A percentile compares a stretch with the other conserved stretches of the same genome.
Conservation (phyloP, 2,113 vertebrate genomes). For the Suricata suricatta region DNA sequence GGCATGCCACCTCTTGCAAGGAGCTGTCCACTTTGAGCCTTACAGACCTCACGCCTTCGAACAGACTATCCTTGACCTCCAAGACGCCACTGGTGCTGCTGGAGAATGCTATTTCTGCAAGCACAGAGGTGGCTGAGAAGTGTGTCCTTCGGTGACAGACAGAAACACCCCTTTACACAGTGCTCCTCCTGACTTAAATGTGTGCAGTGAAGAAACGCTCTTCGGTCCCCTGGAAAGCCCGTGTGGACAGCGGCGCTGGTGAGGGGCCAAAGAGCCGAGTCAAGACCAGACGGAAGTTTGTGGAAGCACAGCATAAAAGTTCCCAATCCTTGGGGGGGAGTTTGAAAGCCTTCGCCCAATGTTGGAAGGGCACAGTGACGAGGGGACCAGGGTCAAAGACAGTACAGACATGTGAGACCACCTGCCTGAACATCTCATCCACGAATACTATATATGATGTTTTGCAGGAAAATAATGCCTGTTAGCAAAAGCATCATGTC, state of each 20-base stretch:
- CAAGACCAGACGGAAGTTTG: neutral
- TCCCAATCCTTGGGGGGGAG: rapidly evolving
- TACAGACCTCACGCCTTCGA: rapidly evolving
- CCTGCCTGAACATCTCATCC: neutral
- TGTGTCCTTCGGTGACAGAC: rapidly evolving
- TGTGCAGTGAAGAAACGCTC: neutral
- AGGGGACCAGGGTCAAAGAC: neutral
- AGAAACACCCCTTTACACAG: rapidly evolving
- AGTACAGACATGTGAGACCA: neutral
- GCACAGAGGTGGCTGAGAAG: no score
- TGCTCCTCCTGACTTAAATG: neutral
- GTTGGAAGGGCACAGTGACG: neutral
- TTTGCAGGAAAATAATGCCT: slow-evolving; percentile 25
- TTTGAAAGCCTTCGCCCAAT: neutral
- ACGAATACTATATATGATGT: slow-evolving; percentile 14
- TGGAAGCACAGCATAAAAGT: rapidly evolving
- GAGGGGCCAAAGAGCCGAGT: neutral
- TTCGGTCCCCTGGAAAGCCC: neutral
- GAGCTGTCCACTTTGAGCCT: rapidly evolving
- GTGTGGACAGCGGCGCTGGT: rapidly evolving
- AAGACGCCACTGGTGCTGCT: rapidly evolving
- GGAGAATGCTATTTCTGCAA: no score
- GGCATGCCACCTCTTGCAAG: neutral
- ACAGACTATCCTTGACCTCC: rapidly evolving
- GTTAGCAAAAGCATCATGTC: neutral